Evolutionary conservation across 2,113 vertebrate species (phyloP).

Genomic region (Callionymus lyra): DNA sequence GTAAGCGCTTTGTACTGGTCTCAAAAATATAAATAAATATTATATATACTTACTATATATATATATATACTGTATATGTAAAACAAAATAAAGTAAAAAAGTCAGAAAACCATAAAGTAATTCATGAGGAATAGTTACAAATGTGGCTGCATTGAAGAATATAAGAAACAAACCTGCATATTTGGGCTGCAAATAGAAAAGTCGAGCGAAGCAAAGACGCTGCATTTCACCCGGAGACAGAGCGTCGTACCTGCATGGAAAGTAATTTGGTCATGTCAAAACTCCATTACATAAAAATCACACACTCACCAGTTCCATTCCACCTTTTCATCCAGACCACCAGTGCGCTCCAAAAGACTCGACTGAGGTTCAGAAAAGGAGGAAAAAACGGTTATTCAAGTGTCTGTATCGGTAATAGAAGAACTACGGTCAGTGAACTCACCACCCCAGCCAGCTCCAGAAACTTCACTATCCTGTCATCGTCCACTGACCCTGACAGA

Average conservation of each 20-base stretch:
- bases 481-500: constrained; percentile 76
- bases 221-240: constrained; percentile 97
- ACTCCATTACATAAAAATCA: no score
- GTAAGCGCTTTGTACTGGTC: no score
- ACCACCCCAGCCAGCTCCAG: constrained; percentile 87
- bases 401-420: neutral
- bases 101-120: no score
- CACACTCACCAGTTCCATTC: constrained; percentile 90
- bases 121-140: no score
- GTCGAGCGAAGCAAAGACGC: constrained; percentile 84
- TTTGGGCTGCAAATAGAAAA: constrained; percentile 95
- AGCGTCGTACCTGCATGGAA: constrained; percentile 79
- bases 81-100: no score
- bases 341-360: constrained; percentile 75
- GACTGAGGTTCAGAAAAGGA: constrained; percentile 58
- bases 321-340: constrained; percentile 81
- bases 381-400: no score
- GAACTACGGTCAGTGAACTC: constrained; percentile 48
- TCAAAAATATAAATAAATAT: no score
- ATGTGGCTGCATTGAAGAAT: no score
- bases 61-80: no score
- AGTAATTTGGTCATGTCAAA: no score
- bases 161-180: constrained; percentile 75
- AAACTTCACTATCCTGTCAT: constrained; percentile 83
- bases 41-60: no score